Percentiles rank a stretch among this genome's conserved stretches.
Evolutionary conservation across 2,888 invertebrate species (phyloP).

Genomic region (Chaitophorus viminalis): DNA sequence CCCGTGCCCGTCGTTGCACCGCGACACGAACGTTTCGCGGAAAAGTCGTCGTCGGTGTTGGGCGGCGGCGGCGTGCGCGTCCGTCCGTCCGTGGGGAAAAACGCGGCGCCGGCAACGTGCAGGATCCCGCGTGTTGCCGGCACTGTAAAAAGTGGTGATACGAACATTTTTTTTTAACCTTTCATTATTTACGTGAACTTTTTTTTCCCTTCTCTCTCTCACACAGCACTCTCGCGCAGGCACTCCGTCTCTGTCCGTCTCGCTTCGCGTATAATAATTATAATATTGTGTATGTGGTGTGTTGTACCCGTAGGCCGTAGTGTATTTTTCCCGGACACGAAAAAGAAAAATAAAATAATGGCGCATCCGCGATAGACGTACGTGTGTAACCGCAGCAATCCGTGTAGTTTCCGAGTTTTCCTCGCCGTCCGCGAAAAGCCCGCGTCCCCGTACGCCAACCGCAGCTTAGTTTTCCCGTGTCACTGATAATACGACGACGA

Average conservation of each 20-base stretch:
- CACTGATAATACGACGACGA: constrained; percentile 21
- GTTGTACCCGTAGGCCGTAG: no score
- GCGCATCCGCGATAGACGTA: constrained; percentile 35
- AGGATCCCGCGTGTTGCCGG: neutral
- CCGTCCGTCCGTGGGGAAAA: no score
- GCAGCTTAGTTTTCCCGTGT: constrained; percentile 3
- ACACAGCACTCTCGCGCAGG: no score
- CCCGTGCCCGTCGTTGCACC: neutral
- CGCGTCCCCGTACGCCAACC: neutral
- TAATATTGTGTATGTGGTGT: no score
- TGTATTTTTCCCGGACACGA: neutral
- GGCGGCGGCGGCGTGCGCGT: no score
- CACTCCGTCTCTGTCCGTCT: no score
- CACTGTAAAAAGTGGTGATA: constrained; percentile 60
- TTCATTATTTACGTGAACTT: constrained; percentile 62
- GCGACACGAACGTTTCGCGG: no score
- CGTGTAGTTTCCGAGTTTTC: no score
- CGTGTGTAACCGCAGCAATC: neutral
- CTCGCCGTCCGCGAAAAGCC: neutral
- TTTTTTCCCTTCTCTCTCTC: neutral
- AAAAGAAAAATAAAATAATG: constrained; percentile 18
- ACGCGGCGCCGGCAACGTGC: neutral
- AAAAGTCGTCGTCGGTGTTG: no score
- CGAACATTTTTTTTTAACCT: constrained; percentile 60
- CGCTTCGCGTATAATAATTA: no score